phyloP scores from a whole-genome alignment of 2,797 vertebrate genomes.

The Saxicola maurus region DNA sequence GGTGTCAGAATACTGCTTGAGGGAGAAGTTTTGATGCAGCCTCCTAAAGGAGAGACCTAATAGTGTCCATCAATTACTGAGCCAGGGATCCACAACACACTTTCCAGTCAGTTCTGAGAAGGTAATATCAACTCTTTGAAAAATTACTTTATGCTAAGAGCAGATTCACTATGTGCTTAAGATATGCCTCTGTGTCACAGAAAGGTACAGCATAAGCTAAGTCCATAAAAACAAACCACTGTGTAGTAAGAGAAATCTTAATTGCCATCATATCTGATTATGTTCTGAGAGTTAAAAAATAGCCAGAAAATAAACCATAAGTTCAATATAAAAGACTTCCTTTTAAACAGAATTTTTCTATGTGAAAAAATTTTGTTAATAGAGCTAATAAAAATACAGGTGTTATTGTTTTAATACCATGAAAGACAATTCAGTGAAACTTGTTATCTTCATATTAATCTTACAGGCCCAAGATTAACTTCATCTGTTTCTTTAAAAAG shows the following conservation, averaged over 20 bases:
- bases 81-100: not conserved
- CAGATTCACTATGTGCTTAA: not conserved
- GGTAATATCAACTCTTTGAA: not conserved
- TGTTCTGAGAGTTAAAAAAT: not conserved
- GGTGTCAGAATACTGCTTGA: conserved; percentile 4
- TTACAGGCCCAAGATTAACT: not conserved
- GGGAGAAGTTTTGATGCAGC: not conserved
- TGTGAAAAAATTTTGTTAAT: not conserved
- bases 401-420: not conserved
- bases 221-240: not conserved
- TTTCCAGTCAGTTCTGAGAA: conserved; percentile 20
- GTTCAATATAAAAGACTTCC: not conserved
- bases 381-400: not conserved
- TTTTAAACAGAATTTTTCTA: not conserved
- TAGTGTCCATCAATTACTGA: conserved; percentile 34
- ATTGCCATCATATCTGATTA: not conserved
- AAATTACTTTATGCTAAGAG: not conserved
- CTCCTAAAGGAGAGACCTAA: conserved; percentile 31
- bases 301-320: not conserved
- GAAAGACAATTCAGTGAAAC: not conserved
- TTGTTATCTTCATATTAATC: not conserved
- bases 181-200: not conserved
- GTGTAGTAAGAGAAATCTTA: not conserved
- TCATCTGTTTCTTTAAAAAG: not conserved
- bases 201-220: not conserved